A percentile compares a stretch with the other conserved stretches of the same genome.
Evolutionary conservation across 1,140 invertebrate genomes (phyloP).

Genomic region (Sitophilus oryzae): DNA sequence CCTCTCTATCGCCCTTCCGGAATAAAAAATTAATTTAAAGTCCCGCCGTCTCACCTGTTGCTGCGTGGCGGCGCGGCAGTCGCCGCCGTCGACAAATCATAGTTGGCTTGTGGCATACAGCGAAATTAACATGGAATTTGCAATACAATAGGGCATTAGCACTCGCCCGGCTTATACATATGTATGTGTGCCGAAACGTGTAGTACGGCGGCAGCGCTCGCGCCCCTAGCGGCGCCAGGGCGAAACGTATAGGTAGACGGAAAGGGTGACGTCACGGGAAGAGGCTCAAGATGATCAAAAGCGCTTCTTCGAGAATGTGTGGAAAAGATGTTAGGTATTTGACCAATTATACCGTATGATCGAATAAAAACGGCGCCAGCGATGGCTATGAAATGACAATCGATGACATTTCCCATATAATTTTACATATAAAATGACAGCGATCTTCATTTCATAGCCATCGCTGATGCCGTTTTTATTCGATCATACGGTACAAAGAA

Average conservation of each 20-base stretch:
- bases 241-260: no score
- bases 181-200: constrained; percentile 35
- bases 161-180: constrained; percentile 39
- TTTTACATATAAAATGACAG: no score
- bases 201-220: not conserved
- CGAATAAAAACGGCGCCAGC: no score
- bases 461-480: no score
- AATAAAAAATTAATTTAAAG: constrained; percentile 17
- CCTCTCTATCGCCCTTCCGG: not conserved
- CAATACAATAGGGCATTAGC: constrained; percentile 43
- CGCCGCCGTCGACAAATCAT: constrained; percentile 30
- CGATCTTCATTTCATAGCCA: no score
- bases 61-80: constrained; percentile 6
- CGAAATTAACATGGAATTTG: constrained; percentile 44
- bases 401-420: no score
- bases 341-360: no score
- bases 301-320: no score
- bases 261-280: not conserved
- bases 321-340: no score
- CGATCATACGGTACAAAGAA: no score
- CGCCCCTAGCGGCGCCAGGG: constrained; percentile 9
- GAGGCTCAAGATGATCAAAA: no score
- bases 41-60: constrained; percentile 37
- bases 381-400: no score
- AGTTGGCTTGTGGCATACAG: constrained; percentile 32